Conservation (phyloP, 1,140 invertebrate genomes). For the Drosophila repletoides region DNA sequence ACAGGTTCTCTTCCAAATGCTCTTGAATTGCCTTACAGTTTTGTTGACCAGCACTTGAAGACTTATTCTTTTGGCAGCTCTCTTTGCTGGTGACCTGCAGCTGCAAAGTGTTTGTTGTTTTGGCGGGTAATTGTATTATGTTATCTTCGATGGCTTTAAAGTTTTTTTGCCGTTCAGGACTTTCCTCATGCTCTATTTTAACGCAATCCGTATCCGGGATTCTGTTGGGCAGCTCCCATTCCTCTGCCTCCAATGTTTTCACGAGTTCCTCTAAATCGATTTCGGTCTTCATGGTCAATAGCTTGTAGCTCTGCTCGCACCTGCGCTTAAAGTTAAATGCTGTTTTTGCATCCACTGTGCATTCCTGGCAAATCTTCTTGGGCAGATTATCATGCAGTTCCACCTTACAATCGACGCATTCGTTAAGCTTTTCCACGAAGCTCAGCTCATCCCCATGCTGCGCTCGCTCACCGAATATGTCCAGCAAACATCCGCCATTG, state of each 20-base stretch:
- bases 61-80: neutral
- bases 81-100: neutral
- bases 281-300: slow-evolving; percentile 6
- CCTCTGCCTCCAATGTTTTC: slow-evolving; percentile 7
- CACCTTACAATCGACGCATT: slow-evolving; percentile 7
- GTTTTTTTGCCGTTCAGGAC: neutral
- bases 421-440: slow-evolving; percentile 17
- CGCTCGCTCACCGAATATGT: slow-evolving; percentile 2
- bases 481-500: neutral
- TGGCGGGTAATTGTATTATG: neutral
- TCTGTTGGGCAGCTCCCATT: slow-evolving; percentile 14
- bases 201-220: neutral
- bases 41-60: too few relatives aligned
- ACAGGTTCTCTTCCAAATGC: too few relatives aligned
- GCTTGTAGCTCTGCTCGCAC: slow-evolving; percentile 23
- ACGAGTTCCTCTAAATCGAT: slow-evolving; percentile 10
- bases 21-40: too few relatives aligned
- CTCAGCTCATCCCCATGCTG: neutral
- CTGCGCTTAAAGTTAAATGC: slow-evolving; percentile 16
- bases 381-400: slow-evolving; percentile 7
- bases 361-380: slow-evolving; percentile 3
- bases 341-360: slow-evolving; percentile 1
- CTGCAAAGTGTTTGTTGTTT: neutral
- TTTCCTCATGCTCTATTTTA: neutral
- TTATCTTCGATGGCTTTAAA: neutral